Conservation (phyloP, 2,113 vertebrate genomes). For the Siniperca chuatsi region DNA sequence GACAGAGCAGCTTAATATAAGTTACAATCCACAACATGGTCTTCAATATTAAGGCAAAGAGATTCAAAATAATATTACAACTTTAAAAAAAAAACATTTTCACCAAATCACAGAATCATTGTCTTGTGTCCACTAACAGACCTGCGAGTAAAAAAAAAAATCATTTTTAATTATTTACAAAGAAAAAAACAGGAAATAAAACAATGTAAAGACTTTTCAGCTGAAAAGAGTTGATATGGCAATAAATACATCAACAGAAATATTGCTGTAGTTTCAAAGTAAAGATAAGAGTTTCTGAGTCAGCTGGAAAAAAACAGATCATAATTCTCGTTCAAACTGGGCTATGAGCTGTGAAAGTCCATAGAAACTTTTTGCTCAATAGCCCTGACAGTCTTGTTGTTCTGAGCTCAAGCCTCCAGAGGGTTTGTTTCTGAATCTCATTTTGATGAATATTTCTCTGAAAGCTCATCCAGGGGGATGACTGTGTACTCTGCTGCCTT, state of each 20-base stretch:
- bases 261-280: background rate
- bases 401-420: conserved; percentile 25
- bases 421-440: conserved; percentile 40
- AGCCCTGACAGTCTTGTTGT: conserved; percentile 4
- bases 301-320: background rate
- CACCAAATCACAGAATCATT: background rate
- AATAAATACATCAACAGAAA: conserved; percentile 52
- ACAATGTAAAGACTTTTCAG: conserved; percentile 14
- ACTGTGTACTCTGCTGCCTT: conserved; percentile 68
- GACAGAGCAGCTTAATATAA: conserved; percentile 46
- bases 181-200: background rate
- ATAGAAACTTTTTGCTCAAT: background rate
- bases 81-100: background rate
- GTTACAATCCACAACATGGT: conserved; percentile 47
- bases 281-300: conserved; percentile 14
- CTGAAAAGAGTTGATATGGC: background rate
- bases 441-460: conserved; percentile 29
- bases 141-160: background rate
- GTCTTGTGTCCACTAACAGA: background rate
- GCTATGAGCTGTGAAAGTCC: conserved; percentile 4
- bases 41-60: conserved; percentile 22
- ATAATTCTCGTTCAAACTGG: background rate
- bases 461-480: conserved; percentile 70
- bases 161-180: conserved; percentile 28
- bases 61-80: conserved; percentile 18